Percentiles rank a stretch among this genome's conserved stretches.
These are phyloP conservation scores for Icerya purchasi DNA, from an alignment of 2,888 invertebrate genomes.

Conservation along the genomic window DNA sequence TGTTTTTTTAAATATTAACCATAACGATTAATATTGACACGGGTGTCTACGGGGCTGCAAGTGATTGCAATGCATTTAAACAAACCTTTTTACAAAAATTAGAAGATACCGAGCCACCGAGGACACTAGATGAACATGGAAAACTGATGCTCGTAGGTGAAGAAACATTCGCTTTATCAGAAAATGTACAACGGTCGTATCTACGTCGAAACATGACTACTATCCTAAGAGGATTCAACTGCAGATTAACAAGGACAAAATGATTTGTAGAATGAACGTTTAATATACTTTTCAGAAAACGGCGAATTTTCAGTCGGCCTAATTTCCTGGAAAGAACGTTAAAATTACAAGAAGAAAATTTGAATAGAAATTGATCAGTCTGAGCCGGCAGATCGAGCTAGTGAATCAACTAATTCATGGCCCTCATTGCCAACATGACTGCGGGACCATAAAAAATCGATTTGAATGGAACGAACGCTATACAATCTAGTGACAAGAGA, in stretches of 20 bases:
- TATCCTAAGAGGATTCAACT: not conserved
- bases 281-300: not conserved
- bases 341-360: too few species aligned
- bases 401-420: too few species aligned
- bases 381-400: too few species aligned
- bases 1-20: too few species aligned
- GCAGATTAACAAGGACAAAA: not conserved
- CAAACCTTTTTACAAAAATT: too few species aligned
- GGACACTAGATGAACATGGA: not conserved
- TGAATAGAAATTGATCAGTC: too few species aligned
- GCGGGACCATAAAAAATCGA: too few species aligned
- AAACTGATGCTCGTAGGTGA: not conserved
- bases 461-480: too few species aligned
- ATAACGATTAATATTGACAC: not conserved
- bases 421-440: too few species aligned
- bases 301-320: not conserved
- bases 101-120: too few species aligned
- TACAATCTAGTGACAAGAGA: too few species aligned
- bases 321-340: too few species aligned
- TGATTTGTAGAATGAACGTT: not conserved
- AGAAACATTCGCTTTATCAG: not conserved
- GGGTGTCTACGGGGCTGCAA: not conserved
- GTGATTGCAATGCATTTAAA: not conserved
- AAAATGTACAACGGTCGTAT: not conserved
- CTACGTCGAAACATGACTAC: not conserved